These are phyloP conservation scores for Andrena marginata DNA, from an alignment of 2,888 invertebrate species.

Conservation along the genomic window DNA sequence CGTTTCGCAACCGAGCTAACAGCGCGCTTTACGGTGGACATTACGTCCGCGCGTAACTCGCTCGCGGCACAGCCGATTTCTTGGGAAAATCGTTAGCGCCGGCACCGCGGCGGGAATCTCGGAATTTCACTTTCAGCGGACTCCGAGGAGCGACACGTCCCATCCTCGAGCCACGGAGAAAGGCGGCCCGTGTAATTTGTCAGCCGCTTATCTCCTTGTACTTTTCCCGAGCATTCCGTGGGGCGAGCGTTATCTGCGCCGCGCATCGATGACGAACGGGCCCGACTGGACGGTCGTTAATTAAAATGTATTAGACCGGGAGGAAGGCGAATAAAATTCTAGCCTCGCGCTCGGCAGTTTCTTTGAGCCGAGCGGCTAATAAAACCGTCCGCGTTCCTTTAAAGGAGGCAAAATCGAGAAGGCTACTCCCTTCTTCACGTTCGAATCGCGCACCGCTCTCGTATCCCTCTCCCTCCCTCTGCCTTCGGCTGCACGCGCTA, in stretches of 20 bases:
- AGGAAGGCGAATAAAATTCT: conserved; percentile 45
- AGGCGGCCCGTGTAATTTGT: conserved; percentile 18
- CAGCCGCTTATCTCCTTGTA: not conserved
- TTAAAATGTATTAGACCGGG: conserved; percentile 45
- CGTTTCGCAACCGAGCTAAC: conserved; percentile 62
- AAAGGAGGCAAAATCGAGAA: conserved; percentile 63
- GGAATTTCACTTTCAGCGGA: conserved; percentile 25
- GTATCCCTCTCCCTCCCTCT: not conserved
- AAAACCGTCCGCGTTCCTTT: conserved; percentile 55
- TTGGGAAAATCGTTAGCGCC: conserved; percentile 54
- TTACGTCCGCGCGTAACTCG: conserved; percentile 49
- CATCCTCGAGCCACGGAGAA: not conserved
- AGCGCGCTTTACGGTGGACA: conserved; percentile 52
- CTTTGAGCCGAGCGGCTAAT: conserved; percentile 43
- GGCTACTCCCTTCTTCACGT: conserved; percentile 44
- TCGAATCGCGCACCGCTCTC: conserved; percentile 7
- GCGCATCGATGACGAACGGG: conserved; percentile 24
- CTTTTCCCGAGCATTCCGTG: not conserved
- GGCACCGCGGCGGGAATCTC: conserved; percentile 16
- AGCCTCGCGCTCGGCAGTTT: conserved; percentile 56
- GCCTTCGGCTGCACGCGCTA: conserved; percentile 38
- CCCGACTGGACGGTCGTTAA: conserved; percentile 27
- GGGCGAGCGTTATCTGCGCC: conserved; percentile 17
- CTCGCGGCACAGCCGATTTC: conserved; percentile 39
- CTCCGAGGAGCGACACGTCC: not conserved